phyloP scores from a whole-genome alignment of 1,140 invertebrate genomes.

The Elymnias hypermnestra region DNA sequence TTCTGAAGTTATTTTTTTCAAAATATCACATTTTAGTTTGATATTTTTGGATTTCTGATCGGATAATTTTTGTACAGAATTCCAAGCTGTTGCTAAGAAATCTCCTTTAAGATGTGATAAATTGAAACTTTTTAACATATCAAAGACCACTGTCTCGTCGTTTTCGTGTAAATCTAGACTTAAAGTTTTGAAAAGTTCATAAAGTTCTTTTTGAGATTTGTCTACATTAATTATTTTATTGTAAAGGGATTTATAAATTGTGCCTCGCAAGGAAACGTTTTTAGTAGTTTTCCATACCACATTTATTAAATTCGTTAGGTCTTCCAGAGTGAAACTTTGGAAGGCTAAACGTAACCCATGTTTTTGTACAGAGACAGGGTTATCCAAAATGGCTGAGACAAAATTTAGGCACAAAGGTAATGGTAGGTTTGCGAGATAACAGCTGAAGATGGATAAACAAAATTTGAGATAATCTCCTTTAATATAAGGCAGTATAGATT shows the following conservation, averaged over 20 bases:
- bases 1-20: slow-evolving; percentile 21
- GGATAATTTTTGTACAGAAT: slow-evolving; percentile 28
- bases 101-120: slow-evolving; percentile 18
- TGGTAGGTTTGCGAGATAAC: slow-evolving; percentile 38
- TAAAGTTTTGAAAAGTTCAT: slow-evolving; percentile 34
- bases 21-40: slow-evolving; percentile 20
- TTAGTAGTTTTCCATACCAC: slow-evolving; percentile 41
- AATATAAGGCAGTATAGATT: slow-evolving; percentile 32
- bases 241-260: slow-evolving; percentile 37
- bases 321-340: slow-evolving; percentile 29
- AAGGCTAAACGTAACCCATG: slow-evolving; percentile 50
- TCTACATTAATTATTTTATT: slow-evolving; percentile 26
- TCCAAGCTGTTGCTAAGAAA: slow-evolving; percentile 33
- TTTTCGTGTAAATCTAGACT: slow-evolving; percentile 33
- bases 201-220: slow-evolving; percentile 21
- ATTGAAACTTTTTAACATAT: slow-evolving; percentile 8
- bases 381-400: slow-evolving; percentile 33
- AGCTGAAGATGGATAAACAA: slow-evolving; percentile 45
- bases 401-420: slow-evolving; percentile 31
- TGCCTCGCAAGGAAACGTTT: slow-evolving; percentile 41
- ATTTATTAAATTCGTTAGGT: slow-evolving; percentile 32
- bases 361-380: slow-evolving; percentile 48
- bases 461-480: slow-evolving; percentile 47
- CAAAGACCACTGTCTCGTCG: slow-evolving; percentile 39
- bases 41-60: slow-evolving; percentile 24